Base-by-base conservation (phyloP, 2,888 invertebrate species). In the Himalopsyche anomala region DNA sequence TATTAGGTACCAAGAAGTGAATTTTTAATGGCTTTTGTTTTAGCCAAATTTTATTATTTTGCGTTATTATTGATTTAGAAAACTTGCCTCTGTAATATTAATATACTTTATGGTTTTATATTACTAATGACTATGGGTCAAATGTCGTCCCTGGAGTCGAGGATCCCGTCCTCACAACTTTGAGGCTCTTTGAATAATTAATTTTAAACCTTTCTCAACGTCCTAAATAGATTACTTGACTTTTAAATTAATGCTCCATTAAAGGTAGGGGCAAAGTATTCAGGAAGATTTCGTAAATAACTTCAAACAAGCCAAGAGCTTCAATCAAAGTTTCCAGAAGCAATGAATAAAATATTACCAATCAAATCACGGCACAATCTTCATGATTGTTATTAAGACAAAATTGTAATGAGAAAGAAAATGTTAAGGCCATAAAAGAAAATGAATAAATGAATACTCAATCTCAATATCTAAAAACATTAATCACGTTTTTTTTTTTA, bases 171-270 rank as follows among this genome's bases (percentile, higher is more conserved):
- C 56, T 15, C 62, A 15, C 3, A 62, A 8, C 28, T 19, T n/a
- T 19, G 19, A n/a, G 8, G 19, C 19, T 28, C 19, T 28, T 62
- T 62, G 8, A 62, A 62, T 62, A 62, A 62, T 62, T 62, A 19
- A 62, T 62, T 19, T 62, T 19, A 62, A 62, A 62, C 62, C 62
- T 62, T 62, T n/a, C 62, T 8, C 62, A 62, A 62, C 19, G 62
- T 62, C 19, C 11, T 8, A 28, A 62, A 62, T 19, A 62, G 28
- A 62, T 62, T 62, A 19, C 19, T 62, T 19, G 19, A 62, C 62
- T 62, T 62, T 62, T 62, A 62, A 62, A 62, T 62, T 62, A 62
- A 62, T 62, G 19, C 62, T 19, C 19, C 62, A 62, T 62, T 19
- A 62, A 28, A 19, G 62, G 62, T 6, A 28, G 62, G 28, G 28